These are phyloP conservation scores for Timema cristinae DNA, from an alignment of 2,888 invertebrate genomes.

Conservation along the genomic window DNA sequence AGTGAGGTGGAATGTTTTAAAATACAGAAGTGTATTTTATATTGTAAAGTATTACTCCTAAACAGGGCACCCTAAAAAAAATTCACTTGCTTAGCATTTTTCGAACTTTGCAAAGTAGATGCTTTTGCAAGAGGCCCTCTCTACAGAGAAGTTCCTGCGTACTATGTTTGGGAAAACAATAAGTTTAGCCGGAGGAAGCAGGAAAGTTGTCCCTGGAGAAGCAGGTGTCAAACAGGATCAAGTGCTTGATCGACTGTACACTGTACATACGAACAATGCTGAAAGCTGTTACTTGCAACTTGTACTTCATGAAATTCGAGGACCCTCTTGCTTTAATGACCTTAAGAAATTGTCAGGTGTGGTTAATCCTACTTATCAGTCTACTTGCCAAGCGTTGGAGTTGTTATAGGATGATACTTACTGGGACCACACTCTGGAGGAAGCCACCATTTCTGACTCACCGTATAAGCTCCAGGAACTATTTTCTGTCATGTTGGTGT, in stretches of 20 bases:
- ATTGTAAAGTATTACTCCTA: too few species aligned
- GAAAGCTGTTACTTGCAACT: too few species aligned
- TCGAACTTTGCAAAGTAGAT: slow-evolving; percentile 39
- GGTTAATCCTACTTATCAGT: slow-evolving; percentile 36
- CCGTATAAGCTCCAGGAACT: slow-evolving; percentile 19
- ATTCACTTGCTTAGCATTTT: slow-evolving; percentile 42
- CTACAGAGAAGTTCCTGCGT: slow-evolving; percentile 38
- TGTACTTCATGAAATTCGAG: slow-evolving; percentile 28
- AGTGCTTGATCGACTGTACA: too few species aligned
- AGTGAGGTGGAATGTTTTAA: too few species aligned
- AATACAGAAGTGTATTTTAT: too few species aligned
- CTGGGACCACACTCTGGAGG: slow-evolving; percentile 38
- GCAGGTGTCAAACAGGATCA: too few species aligned
- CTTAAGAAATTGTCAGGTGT: slow-evolving; percentile 38
- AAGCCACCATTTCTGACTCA: slow-evolving; percentile 33
- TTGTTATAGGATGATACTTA: slow-evolving; percentile 41
- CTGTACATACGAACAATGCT: too few species aligned
- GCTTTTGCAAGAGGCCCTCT: slow-evolving; percentile 40
- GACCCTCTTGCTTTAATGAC: slow-evolving; percentile 37
- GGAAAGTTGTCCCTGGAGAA: slow-evolving; percentile 23
- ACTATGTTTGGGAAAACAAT: slow-evolving; percentile 32
- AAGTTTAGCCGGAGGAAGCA: slow-evolving; percentile 30
- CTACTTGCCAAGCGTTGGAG: slow-evolving; percentile 37
- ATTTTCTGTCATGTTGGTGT: slow-evolving; percentile 23
- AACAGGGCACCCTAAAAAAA: too few species aligned